A percentile compares a stretch with the other conserved stretches of the same genome.
phyloP scores from a whole-genome alignment of 1,140 invertebrate species.

The Megathymus violae region DNA sequence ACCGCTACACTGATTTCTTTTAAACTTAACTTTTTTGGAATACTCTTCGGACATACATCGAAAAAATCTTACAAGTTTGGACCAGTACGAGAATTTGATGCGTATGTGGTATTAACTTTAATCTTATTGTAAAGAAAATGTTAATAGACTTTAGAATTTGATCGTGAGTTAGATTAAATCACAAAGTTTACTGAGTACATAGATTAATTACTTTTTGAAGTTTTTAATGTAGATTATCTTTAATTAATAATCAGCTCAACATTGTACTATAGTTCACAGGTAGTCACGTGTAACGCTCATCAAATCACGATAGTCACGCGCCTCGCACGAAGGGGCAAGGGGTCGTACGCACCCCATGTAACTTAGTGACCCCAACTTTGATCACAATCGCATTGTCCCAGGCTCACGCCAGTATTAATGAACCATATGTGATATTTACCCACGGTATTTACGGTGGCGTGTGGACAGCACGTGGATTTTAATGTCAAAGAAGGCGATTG shows the following conservation, averaged over 20 bases:
- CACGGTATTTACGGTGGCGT: conserved; percentile 58
- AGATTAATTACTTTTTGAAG: too few species aligned
- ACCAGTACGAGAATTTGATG: conserved; percentile 75
- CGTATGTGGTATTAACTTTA: conserved; percentile 77
- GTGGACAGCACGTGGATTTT: conserved; percentile 56
- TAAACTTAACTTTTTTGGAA: conserved; percentile 77
- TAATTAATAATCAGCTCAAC: too few species aligned
- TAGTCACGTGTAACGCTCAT: conserved; percentile 30
- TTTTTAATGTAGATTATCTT: too few species aligned
- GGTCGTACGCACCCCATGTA: conserved; percentile 54
- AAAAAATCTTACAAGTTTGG: conserved; percentile 81
- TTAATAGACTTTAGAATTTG: conserved; percentile 56
- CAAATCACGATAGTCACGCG: conserved; percentile 50
- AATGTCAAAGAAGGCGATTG: conserved; percentile 20
- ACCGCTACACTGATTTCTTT: conserved; percentile 83
- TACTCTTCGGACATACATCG: conserved; percentile 71
- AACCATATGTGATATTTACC: conserved; percentile 62
- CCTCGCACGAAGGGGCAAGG: conserved; percentile 44
- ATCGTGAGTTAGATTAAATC: conserved; percentile 38
- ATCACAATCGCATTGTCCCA: conserved; percentile 67
- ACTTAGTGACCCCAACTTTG: conserved; percentile 65
- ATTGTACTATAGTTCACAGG: neutral
- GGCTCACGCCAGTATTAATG: conserved; percentile 54
- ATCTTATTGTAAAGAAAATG: conserved; percentile 71
- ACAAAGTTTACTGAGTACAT: too few species aligned